Evolutionary conservation across 2,113 vertebrate genomes (phyloP).

Genomic region (Nanorana parkeri): DNA sequence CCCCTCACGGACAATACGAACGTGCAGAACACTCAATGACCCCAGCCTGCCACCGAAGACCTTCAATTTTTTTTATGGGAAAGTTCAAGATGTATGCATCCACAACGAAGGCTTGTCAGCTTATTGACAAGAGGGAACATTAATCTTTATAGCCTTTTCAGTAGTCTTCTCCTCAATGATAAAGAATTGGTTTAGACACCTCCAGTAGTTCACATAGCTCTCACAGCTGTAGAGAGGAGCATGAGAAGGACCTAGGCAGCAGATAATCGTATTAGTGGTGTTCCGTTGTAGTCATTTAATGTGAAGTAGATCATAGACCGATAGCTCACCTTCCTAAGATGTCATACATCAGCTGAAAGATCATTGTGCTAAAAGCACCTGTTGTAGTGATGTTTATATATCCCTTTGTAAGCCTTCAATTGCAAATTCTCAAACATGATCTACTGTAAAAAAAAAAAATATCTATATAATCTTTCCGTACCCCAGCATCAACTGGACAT

Average conservation of each 20-base stretch:
- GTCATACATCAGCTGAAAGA: too few species aligned
- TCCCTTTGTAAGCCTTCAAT: too few species aligned
- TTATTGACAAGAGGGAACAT: conserved; percentile 32
- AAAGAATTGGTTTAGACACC: conserved; percentile 24
- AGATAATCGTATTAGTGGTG: neutral
- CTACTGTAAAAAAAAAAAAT: too few species aligned
- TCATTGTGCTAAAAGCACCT: too few species aligned
- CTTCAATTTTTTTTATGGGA: conserved; percentile 28
- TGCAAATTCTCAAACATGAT: too few species aligned
- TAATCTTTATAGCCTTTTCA: conserved; percentile 41
- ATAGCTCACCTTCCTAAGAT: too few species aligned
- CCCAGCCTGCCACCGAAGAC: neutral
- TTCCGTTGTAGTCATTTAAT: too few species aligned
- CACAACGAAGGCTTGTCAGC: conserved; percentile 21
- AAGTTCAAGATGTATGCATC: conserved; percentile 25
- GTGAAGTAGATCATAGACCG: too few species aligned
- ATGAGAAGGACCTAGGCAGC: neutral
- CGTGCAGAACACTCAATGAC: neutral
- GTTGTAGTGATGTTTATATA: too few species aligned
- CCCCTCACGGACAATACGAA: neutral
- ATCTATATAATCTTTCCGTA: too few species aligned
- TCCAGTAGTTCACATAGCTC: neutral
- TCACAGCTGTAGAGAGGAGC: neutral
- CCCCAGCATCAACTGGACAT: too few species aligned
- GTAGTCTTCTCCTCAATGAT: conserved; percentile 15